Base-by-base conservation (phyloP, 2,888 invertebrate species). In the Pandemis corylana region DNA sequence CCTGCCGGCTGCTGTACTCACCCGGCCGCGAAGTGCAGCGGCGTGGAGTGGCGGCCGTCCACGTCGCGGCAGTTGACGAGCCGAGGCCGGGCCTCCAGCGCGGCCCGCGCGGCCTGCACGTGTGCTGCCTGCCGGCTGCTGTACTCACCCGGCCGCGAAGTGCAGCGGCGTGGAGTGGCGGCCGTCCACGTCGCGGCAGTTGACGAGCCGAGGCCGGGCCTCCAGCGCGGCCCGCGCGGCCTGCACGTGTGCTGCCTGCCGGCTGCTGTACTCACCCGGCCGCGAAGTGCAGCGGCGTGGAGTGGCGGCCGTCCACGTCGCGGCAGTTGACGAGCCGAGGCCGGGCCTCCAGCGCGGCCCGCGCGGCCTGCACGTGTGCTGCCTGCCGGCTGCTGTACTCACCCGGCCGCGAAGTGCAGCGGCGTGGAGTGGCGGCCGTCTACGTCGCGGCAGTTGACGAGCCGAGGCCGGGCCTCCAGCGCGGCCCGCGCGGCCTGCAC, bases 21-120 rank as follows among this genome's bases (percentile, higher is more conserved):
- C 93, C 99, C 99, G 6, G 99, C 98, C 59, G 99, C 99, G 91
- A 99, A 99, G 90, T 99, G 99, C 79, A 99, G 92, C 0, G 99
- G 99, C 0, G 99, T 99, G 2, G 98, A 98, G 86, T 98, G 97
- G 69, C 98, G 93, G 0, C 99, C 99, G 88, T 99, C 99, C 68
- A 98, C 95, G 89, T 99, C 99, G 2, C 99, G 96, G 84, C 99
- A 99, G 94, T 99, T 99, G 53, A 99, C 99, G 46, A 97, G 96
- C 82, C 97, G 95, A 3, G 97, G 97, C 87, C 96, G 96, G 5
- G 96, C 95, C 77, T 96, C 96, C 20, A 98, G 93, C 46, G 97
- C 95, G 74, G 96, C 94, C 68, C 97, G 96, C 0, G 97, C 97
- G 46, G 46, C 20, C 20, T 20, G 20, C 20, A 20, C 20, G 20